Evolutionary conservation across 2,888 invertebrate genomes (phyloP).

Genomic region (Euzophera pinguis): DNA sequence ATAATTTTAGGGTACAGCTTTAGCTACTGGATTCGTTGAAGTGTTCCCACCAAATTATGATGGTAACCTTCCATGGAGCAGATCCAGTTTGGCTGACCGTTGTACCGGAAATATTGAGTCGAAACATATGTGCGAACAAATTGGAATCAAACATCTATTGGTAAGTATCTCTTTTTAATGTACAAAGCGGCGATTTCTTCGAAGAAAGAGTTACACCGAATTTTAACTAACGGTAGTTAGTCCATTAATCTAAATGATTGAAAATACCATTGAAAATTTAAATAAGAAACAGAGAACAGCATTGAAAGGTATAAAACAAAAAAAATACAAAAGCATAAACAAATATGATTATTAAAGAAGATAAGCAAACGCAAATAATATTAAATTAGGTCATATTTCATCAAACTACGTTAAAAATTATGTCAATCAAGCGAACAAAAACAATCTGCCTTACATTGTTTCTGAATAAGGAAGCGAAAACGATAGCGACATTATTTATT

Average conservation of each 20-base stretch:
- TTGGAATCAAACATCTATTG: neutral
- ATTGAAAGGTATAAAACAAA: no score
- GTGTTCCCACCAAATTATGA: slow-evolving; percentile 30
- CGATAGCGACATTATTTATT: neutral
- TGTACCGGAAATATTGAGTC: slow-evolving; percentile 29
- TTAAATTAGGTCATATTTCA: no score
- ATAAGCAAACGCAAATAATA: no score
- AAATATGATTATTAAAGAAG: no score
- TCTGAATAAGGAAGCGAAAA: slow-evolving; percentile 8
- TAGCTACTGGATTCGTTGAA: slow-evolving; percentile 37
- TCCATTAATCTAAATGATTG: no score
- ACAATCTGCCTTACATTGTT: neutral
- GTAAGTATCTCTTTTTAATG: neutral
- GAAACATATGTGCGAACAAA: slow-evolving; percentile 32
- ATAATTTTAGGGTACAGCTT: slow-evolving; percentile 31
- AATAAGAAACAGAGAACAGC: no score
- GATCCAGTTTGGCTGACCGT: slow-evolving; percentile 14
- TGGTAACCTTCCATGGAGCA: neutral
- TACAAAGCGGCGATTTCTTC: no score
- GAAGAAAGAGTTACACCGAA: no score
- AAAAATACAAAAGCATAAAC: no score
- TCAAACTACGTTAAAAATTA: no score
- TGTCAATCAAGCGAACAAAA: neutral
- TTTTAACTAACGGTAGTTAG: no score
- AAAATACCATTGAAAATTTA: no score